Base-by-base conservation (phyloP, 92 coral and sea anemone species). In the Actinostola sp. region DNA sequence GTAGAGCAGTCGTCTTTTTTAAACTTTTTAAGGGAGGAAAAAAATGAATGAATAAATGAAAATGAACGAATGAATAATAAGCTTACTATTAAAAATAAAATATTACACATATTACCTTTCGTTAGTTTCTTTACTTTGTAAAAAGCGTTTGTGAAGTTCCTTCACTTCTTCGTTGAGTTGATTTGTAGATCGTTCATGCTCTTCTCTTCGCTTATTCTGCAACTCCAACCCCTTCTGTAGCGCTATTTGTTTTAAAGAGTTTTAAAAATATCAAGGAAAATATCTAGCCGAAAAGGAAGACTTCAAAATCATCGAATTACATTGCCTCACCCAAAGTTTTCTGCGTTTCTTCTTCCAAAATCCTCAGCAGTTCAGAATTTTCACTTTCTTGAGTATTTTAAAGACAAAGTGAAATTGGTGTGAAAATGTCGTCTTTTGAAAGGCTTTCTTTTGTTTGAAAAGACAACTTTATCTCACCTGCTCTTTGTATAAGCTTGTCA, bases 51-150 rank as follows among this genome's bases (percentile, higher is more conserved):
- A 27, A 31, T 34, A n/a, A 63, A 21, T 34, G 5, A 4, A 3
- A 46, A 46, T 39, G 3, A 46, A 13, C 36, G n/a, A 6, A 17
- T 50, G 57, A 17, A 24, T 4, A 7, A 5, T 50, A 6, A 6
- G n/a, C 3, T 5, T 50, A 5, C 57, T 24, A 50, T 4, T 5
- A 24, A 50, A 58, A 58, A 28, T 20, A 58, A 7, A 15, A 62
- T 62, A 42, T 41, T 31, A 8, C 3, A 16, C 32, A 23, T 11
- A 32, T 45, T 52, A 93, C 98, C 96, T 86, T 72, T 90, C 96
- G 48, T 87, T 89, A 41, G 89, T 95, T 70, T 92, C 97, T 77
- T 88, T 86, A 73, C 86, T 91, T 63, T 95, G 99, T 55, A 82
- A 86, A 35, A 92, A 88, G 56, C 86, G 93, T 60, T 77, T 91